Conservation (phyloP, 2,888 invertebrate genomes). For the Scaptodrosophila latifasciaeformis region DNA sequence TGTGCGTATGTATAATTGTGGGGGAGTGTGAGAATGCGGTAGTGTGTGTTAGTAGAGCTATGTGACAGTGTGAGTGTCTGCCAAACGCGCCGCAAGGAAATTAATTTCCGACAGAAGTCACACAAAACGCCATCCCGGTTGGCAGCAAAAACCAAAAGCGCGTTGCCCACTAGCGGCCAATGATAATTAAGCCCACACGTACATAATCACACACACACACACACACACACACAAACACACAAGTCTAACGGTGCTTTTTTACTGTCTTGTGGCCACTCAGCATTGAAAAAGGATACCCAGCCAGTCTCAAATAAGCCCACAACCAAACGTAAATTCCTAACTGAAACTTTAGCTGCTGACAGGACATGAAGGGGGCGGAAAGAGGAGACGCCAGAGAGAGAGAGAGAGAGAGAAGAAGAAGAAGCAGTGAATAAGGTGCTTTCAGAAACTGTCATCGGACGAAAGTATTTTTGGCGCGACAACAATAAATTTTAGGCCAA, state of each 20-base stretch:
- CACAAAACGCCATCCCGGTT: constrained; percentile 51
- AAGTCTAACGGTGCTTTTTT: constrained; percentile 13
- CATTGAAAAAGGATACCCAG: constrained; percentile 47
- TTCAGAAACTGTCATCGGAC: constrained; percentile 52
- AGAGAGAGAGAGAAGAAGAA: constrained; percentile 20
- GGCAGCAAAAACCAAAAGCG: constrained; percentile 5
- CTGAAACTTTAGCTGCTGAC: constrained; percentile 21
- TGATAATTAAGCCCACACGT: constrained; percentile 60
- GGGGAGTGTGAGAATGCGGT: constrained; percentile 15
- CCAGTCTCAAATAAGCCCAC: constrained; percentile 21
- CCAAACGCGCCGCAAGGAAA: constrained; percentile 47
- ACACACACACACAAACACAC: constrained; percentile 6
- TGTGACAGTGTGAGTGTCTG: constrained; percentile 9
- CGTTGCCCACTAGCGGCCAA: constrained; percentile 48
- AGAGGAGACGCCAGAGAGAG: constrained; percentile 3
- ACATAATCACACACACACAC: constrained; percentile 16
- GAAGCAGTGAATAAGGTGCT: constrained; percentile 21
- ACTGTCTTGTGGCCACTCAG: constrained; percentile 27
- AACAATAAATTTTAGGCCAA: constrained; percentile 62
- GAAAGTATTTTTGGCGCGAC: too few species aligned
- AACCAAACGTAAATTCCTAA: constrained; percentile 23
- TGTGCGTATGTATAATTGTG: not conserved
- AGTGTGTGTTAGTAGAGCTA: not conserved
- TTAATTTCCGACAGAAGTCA: constrained; percentile 70
- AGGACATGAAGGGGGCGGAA: constrained; percentile 5